These are phyloP conservation scores for Ageneiosus marmoratus DNA, from an alignment of 2,113 vertebrate species.

Conservation along the genomic window DNA sequence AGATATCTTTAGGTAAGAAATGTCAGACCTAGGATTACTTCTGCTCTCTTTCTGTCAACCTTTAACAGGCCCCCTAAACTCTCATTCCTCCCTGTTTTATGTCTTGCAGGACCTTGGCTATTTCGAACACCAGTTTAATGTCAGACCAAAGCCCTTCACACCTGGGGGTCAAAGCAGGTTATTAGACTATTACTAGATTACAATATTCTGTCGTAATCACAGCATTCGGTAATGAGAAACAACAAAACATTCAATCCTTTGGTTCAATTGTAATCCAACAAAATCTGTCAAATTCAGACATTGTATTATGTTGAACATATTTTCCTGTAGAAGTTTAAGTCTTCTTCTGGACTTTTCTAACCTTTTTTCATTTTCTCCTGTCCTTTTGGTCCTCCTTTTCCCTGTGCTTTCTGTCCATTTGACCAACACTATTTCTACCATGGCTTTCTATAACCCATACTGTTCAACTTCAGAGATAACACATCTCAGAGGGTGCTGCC, in stretches of 20 bases:
- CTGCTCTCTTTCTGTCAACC: conserved; percentile 8
- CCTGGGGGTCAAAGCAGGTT: conserved; percentile 84
- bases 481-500: conserved; percentile 36
- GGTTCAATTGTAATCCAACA: neutral
- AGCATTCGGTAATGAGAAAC: neutral
- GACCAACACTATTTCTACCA: conserved; percentile 24
- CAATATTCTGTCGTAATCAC: conserved; percentile 7
- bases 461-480: conserved; percentile 40
- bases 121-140: conserved; percentile 90
- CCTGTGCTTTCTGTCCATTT: conserved; percentile 27
- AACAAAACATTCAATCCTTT: neutral
- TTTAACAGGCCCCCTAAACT: conserved; percentile 36
- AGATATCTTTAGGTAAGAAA: neutral
- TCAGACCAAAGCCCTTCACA: conserved; percentile 87
- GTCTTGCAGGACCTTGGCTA: conserved; percentile 82
- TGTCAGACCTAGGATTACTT: conserved; percentile 29
- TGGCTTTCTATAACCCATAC: conserved; percentile 22
- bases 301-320: neutral
- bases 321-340: conserved; percentile 4
- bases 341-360: conserved; percentile 34
- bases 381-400: conserved; percentile 25
- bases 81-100: conserved; percentile 65
- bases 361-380: conserved; percentile 26
- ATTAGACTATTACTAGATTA: conserved; percentile 53
- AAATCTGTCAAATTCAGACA: neutral